Conservation (phyloP, 1,140 invertebrate species). For the Drosophila grimshawi region DNA sequence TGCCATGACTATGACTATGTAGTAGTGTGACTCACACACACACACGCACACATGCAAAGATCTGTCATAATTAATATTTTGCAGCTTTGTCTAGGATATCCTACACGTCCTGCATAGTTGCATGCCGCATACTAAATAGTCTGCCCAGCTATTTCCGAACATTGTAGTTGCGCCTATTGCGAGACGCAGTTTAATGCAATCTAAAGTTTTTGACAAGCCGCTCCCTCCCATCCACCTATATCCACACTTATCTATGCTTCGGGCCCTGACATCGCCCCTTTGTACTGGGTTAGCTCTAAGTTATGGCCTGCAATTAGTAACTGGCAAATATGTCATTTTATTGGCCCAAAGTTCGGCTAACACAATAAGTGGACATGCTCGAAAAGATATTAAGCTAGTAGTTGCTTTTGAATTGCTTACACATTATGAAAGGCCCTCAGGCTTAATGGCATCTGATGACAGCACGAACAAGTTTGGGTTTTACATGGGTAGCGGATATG, state of each 20-base stretch:
- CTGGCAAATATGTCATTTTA: slow-evolving; percentile 78
- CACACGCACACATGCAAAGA: slow-evolving; percentile 22
- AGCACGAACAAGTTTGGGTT: not conserved
- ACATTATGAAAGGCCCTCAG: slow-evolving; percentile 12
- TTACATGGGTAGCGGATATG: too few relatives aligned
- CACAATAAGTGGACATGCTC: slow-evolving; percentile 52
- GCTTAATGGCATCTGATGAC: not conserved
- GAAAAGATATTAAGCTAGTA: slow-evolving; percentile 36
- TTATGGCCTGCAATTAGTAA: slow-evolving; percentile 78
- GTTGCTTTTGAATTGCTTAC: slow-evolving; percentile 32
- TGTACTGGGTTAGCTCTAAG: slow-evolving; percentile 37
- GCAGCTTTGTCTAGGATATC: slow-evolving; percentile 65
- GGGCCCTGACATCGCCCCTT: slow-evolving; percentile 19
- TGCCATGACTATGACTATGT: slow-evolving; percentile 17
- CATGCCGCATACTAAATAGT: slow-evolving; percentile 72
- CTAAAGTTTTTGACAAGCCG: slow-evolving; percentile 65
- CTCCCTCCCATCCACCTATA: not conserved
- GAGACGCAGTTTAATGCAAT: slow-evolving; percentile 60
- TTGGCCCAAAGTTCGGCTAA: slow-evolving; percentile 44
- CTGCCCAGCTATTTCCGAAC: not conserved
- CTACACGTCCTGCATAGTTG: slow-evolving; percentile 55
- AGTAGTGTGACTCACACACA: slow-evolving; percentile 1
- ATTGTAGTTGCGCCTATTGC: slow-evolving; percentile 46
- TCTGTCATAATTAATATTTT: slow-evolving; percentile 82
- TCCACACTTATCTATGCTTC: slow-evolving; percentile 2